Conservation (phyloP, 2,888 invertebrate genomes). For the Trichogramma dendrolimi region DNA sequence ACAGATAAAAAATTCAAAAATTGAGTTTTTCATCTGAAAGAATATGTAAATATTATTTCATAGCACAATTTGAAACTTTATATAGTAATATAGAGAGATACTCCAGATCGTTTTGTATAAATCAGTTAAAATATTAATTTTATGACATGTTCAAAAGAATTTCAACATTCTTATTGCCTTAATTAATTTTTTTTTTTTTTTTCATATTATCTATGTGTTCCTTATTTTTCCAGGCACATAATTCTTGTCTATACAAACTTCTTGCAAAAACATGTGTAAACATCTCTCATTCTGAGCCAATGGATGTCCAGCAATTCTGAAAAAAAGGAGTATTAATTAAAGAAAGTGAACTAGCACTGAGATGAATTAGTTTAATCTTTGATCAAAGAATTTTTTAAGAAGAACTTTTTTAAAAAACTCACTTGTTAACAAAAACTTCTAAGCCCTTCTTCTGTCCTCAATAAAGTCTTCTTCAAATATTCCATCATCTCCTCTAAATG, state of each 20-base stretch:
- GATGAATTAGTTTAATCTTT: neutral
- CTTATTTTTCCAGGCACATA: constrained; percentile 99
- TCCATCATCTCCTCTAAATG: constrained; percentile 97
- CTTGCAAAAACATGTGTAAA: constrained; percentile 98
- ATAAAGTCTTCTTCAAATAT: constrained; percentile 99
- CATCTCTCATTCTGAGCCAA: constrained; percentile 98
- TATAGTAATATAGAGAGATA: constrained; percentile 29
- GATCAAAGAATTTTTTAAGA: neutral
- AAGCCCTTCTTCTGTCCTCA: constrained; percentile 94
- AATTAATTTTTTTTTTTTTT: constrained; percentile 14
- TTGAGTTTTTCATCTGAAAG: constrained; percentile 18
- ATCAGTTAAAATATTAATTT: constrained; percentile 28
- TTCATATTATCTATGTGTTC: constrained; percentile 67
- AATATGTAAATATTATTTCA: constrained; percentile 24
- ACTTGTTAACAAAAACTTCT: constrained; percentile 98
- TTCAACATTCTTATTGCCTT: constrained; percentile 30
- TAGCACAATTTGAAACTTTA: constrained; percentile 21
- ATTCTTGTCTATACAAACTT: constrained; percentile 95
- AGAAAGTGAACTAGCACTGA: neutral
- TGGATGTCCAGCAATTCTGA: constrained; percentile 94
- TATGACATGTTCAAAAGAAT: constrained; percentile 25
- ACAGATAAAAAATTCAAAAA: constrained; percentile 19
- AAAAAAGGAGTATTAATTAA: constrained; percentile 33
- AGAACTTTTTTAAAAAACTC: constrained; percentile 42
- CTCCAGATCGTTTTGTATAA: constrained; percentile 26